Evolutionary conservation across 2,113 vertebrate genomes (phyloP), one percentile per base, ranked within the genome.

Genomic region (Poicephalus meyeri): DNA sequence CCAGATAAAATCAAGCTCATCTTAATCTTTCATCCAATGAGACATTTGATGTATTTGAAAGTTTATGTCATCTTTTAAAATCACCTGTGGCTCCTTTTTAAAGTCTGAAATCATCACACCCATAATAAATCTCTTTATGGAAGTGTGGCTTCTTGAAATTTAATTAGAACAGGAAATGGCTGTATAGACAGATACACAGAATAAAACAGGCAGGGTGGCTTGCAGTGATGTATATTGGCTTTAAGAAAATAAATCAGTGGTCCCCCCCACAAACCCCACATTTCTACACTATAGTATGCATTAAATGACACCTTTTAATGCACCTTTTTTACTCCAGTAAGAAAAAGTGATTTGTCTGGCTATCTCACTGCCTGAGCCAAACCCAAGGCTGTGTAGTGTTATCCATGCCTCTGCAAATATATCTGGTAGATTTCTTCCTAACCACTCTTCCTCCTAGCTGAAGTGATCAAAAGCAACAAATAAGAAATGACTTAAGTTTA

Each of bases 221-320:
- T 83, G 78, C 52, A 61, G 20, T 66, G 39, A 44, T 28, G 24
- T 63, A 68, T 50, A 64, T 26, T 46, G 16, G 49, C 37, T 79
- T 60, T 78, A 77, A 91, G 46, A 52, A 89, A 84, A 91, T 44
- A 8, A 39, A 80, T 60, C n/a, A 21, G 16, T 19, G 2, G 7
- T 52, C 39, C 24, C 21, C 55, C 39, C 19, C 47, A 82, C 49
- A 61, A 88, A 95, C 90, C 72, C 26, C 18, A 94, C 25, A 49
- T 71, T 94, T 77, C 52, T 63, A 65, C 53, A 63, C 28, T 53
- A 72, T 50, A 60, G 26, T 81, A 50, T 72, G 66, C 66, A 86
- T 65, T 68, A 89, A 94, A 82, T 81, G 76, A 95, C 84, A 95
- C n/a, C 80, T 95, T 89, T 93, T 53, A 92, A 96, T 91, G 83